These are phyloP conservation scores for Thalassaphorura encarpata DNA, from an alignment of 1,140 invertebrate species.

Conservation along the genomic window DNA sequence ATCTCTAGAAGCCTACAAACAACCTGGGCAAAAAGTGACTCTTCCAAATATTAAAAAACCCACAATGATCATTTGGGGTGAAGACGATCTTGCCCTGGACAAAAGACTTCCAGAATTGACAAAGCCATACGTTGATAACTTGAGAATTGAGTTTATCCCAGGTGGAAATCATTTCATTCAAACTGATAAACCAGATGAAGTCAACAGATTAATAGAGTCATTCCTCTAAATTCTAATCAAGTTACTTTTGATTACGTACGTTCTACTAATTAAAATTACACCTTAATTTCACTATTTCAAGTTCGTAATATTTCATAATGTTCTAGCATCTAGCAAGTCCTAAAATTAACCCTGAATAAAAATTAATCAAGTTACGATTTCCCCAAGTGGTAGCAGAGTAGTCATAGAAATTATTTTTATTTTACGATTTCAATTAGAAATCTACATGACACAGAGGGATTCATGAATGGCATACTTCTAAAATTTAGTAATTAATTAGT, in stretches of 20 bases:
- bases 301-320: no score
- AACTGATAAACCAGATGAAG: slow-evolving; percentile 48
- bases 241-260: background rate
- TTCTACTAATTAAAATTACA: no score
- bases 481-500: no score
- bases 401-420: no score
- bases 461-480: no score
- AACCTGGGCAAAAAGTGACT: slow-evolving; percentile 20
- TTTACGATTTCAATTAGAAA: no score
- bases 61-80: slow-evolving; percentile 47
- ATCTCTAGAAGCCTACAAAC: slow-evolving; percentile 1
- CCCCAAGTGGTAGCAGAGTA: no score
- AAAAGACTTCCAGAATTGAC: slow-evolving; percentile 39
- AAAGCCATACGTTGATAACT: slow-evolving; percentile 39
- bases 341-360: no score
- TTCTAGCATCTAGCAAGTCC: no score
- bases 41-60: slow-evolving; percentile 36
- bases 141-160: slow-evolving; percentile 44
- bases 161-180: slow-evolving; percentile 53
- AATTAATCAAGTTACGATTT: no score
- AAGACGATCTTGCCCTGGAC: slow-evolving; percentile 44
- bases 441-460: no score
- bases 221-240: slow-evolving; percentile 40
- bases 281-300: no score
- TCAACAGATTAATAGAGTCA: slow-evolving; percentile 48